Evolutionary conservation across 2,113 vertebrate species (phyloP).

Genomic region (Coracopsis vasa): DNA sequence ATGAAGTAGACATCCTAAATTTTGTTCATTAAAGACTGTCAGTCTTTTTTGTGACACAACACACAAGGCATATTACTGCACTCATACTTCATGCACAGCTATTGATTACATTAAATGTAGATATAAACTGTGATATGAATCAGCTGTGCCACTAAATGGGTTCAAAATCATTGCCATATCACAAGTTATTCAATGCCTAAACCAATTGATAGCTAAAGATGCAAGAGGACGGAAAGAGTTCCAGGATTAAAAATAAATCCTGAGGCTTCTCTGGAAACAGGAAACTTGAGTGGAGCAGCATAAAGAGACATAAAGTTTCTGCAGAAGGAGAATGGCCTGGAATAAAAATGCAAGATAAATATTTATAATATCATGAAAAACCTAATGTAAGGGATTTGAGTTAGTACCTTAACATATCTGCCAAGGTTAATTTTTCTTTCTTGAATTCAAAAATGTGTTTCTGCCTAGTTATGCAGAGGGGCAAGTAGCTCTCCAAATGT

Average conservation of each 20-base stretch:
- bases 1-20: neutral
- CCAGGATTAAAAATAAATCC: conserved; percentile 35
- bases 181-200: neutral
- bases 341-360: conserved; percentile 47
- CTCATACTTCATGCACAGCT: neutral
- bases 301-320: neutral
- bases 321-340: neutral
- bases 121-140: neutral
- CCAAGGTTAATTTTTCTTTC: conserved; percentile 14
- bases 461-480: neutral
- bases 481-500: neutral
- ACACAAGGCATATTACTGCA: neutral
- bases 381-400: neutral
- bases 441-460: conserved; percentile 17
- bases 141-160: neutral
- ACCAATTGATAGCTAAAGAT: neutral
- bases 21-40: neutral
- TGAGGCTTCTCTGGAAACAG: neutral
- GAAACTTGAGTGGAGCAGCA: neutral
- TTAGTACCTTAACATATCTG: conserved; percentile 9
- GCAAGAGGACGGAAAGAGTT: neutral
- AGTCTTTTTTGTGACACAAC: neutral
- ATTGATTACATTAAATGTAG: neutral
- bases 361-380: conserved; percentile 33
- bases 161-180: neutral